Percentiles rank a stretch among this genome's conserved stretches.
Conservation (phyloP, 1,140 invertebrate species). For the Hirudo medicinalis region DNA sequence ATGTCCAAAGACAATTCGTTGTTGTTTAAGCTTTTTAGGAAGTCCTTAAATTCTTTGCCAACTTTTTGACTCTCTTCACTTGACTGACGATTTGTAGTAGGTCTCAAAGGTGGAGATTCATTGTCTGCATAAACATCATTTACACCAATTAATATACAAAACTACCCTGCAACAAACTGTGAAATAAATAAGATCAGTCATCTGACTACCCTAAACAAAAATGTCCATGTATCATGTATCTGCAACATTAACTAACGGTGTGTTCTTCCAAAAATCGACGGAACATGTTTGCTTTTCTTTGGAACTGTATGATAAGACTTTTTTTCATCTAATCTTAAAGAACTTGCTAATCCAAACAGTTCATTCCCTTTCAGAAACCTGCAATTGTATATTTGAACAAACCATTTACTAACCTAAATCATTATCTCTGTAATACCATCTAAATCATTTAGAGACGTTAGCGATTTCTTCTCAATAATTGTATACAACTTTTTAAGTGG, state of each 20-base stretch:
- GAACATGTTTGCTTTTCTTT: neutral
- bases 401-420: neutral
- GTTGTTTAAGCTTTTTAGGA: slow-evolving; percentile 31
- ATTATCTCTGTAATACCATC: too few species aligned
- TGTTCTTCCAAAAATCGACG: slow-evolving; percentile 4
- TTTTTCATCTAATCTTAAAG: slow-evolving; percentile 2
- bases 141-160: neutral
- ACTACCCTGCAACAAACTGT: neutral
- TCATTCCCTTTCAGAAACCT: slow-evolving; percentile 6
- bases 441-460: neutral
- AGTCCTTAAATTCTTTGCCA: slow-evolving; percentile 39
- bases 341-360: slow-evolving; percentile 6
- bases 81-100: slow-evolving; percentile 24
- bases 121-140: neutral
- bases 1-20: slow-evolving; percentile 52
- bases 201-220: too few species aligned
- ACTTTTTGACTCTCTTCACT: slow-evolving; percentile 40
- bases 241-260: neutral
- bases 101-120: too few species aligned
- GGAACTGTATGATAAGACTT: neutral
- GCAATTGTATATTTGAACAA: neutral
- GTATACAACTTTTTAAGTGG: neutral
- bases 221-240: too few species aligned
- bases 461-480: neutral
- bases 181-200: neutral